Evolutionary conservation across 2,113 vertebrate species (phyloP).

Genomic region (Marmota flaviventris): DNA sequence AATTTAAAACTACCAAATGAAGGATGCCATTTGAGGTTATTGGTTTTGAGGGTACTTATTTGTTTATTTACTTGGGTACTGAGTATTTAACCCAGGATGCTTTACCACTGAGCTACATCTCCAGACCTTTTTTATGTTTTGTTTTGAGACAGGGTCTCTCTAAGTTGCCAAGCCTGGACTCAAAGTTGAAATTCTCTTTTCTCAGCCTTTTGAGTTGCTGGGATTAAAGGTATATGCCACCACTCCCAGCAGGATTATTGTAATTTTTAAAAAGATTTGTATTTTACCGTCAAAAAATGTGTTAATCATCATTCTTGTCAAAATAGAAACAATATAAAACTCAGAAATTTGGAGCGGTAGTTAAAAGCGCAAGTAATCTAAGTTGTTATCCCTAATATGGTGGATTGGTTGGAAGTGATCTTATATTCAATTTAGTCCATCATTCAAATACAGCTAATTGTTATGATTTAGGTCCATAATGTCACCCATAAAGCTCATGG

Average conservation of each 20-base stretch:
- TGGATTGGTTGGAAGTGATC: not conserved
- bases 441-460: not conserved
- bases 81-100: no score
- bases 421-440: not conserved
- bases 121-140: no score
- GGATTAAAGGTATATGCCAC: no score
- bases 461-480: no score
- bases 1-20: not conserved
- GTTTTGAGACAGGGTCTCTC: no score
- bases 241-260: not conserved
- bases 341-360: not conserved
- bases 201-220: no score
- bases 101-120: no score
- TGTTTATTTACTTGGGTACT: no score
- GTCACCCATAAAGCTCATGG: no score
- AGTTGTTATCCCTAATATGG: not conserved
- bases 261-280: not conserved
- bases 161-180: no score
- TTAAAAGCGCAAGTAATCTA: not conserved
- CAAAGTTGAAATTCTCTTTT: no score
- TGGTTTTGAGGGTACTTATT: not conserved
- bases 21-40: not conserved
- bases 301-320: not conserved
- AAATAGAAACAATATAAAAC: not conserved
- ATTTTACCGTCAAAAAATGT: not conserved